phyloP scores from a whole-genome alignment of 2,113 vertebrate species.

The Amblyopsis rosae region DNA sequence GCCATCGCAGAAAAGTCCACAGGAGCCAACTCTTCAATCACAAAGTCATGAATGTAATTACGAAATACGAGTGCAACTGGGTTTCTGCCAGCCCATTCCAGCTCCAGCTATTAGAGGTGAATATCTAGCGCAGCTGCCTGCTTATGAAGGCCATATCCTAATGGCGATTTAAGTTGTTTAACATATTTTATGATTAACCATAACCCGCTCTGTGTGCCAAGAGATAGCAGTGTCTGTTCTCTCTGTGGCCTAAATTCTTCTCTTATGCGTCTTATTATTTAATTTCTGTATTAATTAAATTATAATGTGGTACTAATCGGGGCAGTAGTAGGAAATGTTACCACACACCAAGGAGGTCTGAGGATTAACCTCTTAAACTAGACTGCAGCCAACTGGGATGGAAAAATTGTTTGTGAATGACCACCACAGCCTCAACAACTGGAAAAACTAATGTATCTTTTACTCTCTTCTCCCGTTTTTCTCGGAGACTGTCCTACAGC shows the following conservation, averaged over 20 bases:
- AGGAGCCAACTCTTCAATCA: conserved; percentile 33
- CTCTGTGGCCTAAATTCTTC: background rate
- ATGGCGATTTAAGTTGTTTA: conserved; percentile 1
- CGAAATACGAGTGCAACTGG: conserved; percentile 5
- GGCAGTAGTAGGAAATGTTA: too few relatives aligned
- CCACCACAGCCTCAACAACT: too few relatives aligned
- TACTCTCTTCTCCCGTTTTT: too few relatives aligned
- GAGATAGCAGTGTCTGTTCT: background rate
- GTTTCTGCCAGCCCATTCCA: conserved; percentile 19
- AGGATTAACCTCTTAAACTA: too few relatives aligned
- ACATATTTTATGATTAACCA: conserved; percentile 1
- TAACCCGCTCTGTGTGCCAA: background rate
- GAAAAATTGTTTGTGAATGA: too few relatives aligned
- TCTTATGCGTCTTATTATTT: too few relatives aligned
- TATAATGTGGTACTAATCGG: too few relatives aligned
- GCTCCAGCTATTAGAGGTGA: conserved; percentile 8
- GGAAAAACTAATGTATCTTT: too few relatives aligned
- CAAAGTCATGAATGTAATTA: conserved; percentile 35
- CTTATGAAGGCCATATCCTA: conserved; percentile 1
- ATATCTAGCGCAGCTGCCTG: background rate
- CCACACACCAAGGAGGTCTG: too few relatives aligned
- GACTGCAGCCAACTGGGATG: too few relatives aligned
- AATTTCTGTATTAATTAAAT: too few relatives aligned
- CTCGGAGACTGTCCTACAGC: background rate
- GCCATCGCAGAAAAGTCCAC: conserved; percentile 29